These are phyloP conservation scores for western clawed frog (Xenopus tropicalis) DNA, from an alignment of 2,113 vertebrate genomes.

Conservation along the genomic window DNA sequence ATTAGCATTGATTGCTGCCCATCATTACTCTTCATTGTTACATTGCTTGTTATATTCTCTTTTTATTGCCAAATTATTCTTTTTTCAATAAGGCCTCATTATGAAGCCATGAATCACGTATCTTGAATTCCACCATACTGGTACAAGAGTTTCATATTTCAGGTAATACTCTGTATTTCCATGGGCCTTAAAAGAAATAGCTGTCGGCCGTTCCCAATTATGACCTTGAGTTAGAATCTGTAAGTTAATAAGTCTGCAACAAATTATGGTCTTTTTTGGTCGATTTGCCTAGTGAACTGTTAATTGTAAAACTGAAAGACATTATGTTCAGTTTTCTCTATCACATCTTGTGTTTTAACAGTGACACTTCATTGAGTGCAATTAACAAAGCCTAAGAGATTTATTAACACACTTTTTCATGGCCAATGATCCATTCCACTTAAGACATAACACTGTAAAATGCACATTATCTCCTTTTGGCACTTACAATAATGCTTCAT, in stretches of 20 bases:
- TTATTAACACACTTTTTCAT: constrained; percentile 86
- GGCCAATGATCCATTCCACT: constrained; percentile 87
- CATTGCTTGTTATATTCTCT: neutral
- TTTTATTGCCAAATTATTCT: no score
- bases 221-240: constrained; percentile 78
- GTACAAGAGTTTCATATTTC: neutral
- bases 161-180: neutral
- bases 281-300: constrained; percentile 84
- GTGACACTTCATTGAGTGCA: constrained; percentile 86
- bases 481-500: constrained; percentile 85
- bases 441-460: constrained; percentile 89
- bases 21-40: neutral
- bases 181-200: neutral
- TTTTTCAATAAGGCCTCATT: neutral
- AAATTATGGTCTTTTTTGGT: constrained; percentile 83
- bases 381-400: constrained; percentile 89
- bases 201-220: constrained; percentile 70
- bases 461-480: constrained; percentile 85
- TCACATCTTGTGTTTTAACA: constrained; percentile 89
- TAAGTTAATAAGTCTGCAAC: constrained; percentile 87
- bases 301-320: constrained; percentile 88
- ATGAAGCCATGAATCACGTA: neutral
- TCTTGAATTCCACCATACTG: neutral
- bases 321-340: constrained; percentile 82
- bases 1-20: neutral